phyloP scores from a whole-genome alignment of 2,888 invertebrate species.

The Phortica okadai region DNA sequence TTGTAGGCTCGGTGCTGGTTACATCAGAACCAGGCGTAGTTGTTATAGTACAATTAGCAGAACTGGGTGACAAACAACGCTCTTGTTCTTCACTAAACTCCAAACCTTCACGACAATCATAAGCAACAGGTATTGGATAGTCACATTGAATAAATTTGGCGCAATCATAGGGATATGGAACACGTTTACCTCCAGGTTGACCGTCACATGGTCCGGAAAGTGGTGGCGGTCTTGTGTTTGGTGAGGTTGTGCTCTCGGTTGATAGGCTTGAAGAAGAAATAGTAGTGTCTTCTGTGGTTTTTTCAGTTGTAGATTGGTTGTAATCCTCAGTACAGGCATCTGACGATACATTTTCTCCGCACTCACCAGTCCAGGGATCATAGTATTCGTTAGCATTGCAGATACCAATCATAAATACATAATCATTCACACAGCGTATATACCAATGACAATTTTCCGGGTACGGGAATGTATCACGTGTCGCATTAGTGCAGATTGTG shows the following conservation, averaged over 20 bases:
- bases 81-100: slow-evolving; percentile 54
- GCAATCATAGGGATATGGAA: slow-evolving; percentile 34
- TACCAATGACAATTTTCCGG: slow-evolving; percentile 62
- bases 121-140: slow-evolving; percentile 55
- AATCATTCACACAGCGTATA: slow-evolving; percentile 60
- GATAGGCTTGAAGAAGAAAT: slow-evolving; percentile 33
- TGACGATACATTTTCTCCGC: slow-evolving; percentile 57
- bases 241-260: slow-evolving; percentile 33
- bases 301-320: slow-evolving; percentile 38
- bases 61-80: slow-evolving; percentile 54
- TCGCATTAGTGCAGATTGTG: slow-evolving; percentile 60
- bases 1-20: background rate
- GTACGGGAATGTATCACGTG: slow-evolving; percentile 57
- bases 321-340: slow-evolving; percentile 62
- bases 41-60: slow-evolving; percentile 55
- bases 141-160: background rate
- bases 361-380: slow-evolving; percentile 56
- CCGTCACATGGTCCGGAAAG: slow-evolving; percentile 59
- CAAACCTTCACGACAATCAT: slow-evolving; percentile 53
- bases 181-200: slow-evolving; percentile 44
- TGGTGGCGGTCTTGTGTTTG: slow-evolving; percentile 54
- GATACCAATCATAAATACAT: slow-evolving; percentile 61
- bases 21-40: slow-evolving; percentile 34
- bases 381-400: slow-evolving; percentile 61
- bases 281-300: slow-evolving; percentile 22